Percentiles rank a stretch among this genome's conserved stretches.
phyloP scores from a whole-genome alignment of 2,113 vertebrate genomes.

The Fregetta grallaria region DNA sequence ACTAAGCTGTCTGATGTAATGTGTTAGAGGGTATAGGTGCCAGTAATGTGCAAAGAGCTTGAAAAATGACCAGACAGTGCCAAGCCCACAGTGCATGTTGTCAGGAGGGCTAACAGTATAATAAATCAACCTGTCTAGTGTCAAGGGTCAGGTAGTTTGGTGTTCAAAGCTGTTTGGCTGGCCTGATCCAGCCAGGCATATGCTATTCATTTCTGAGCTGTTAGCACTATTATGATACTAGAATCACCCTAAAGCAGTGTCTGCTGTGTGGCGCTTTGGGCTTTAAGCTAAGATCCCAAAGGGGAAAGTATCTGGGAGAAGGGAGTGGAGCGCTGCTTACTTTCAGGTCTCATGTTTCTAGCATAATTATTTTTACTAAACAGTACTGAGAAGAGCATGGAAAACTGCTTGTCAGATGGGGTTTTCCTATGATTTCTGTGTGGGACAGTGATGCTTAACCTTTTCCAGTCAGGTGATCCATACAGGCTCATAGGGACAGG shows the following conservation, averaged over 20 bases:
- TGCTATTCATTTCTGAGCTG: not conserved
- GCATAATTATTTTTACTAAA: not conserved
- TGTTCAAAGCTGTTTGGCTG: slow-evolving; percentile 38
- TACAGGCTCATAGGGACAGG: not conserved
- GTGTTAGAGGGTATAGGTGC: slow-evolving; percentile 30
- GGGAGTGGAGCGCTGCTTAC: not conserved
- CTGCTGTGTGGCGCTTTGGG: not conserved
- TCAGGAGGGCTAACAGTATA: slow-evolving; percentile 52
- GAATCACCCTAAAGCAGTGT: not conserved
- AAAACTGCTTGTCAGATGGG: not conserved
- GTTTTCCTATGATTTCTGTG: not conserved
- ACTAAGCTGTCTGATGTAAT: slow-evolving; percentile 27
- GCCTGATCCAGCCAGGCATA: slow-evolving; percentile 31
- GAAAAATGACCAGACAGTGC: slow-evolving; percentile 71
- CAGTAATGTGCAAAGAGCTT: slow-evolving; percentile 59
- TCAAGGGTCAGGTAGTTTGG: slow-evolving; percentile 58
- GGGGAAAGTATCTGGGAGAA: not conserved
- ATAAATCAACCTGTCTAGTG: slow-evolving; percentile 73
- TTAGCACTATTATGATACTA: not conserved
- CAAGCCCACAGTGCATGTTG: slow-evolving; percentile 6
- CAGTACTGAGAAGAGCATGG: not conserved
- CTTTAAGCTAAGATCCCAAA: not conserved
- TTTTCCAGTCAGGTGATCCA: not conserved
- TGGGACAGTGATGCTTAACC: not conserved
- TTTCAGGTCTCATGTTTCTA: not conserved